Conservation (phyloP, 1,140 invertebrate species). For the Brachionus angularis region DNA sequence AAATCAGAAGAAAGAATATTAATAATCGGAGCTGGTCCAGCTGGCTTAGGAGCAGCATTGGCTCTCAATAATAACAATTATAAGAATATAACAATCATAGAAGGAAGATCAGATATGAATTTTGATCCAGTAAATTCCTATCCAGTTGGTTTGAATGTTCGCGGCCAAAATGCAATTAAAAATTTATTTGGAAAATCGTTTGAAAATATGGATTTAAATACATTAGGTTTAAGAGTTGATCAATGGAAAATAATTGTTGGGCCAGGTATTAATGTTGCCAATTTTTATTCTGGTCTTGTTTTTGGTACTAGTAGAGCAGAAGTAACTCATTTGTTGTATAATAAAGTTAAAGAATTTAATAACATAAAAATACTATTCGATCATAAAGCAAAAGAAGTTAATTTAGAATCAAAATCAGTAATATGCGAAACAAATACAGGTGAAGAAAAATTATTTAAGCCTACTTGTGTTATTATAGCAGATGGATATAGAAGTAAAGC, state of each 20-base stretch:
- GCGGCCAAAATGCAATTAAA: slow-evolving; percentile 13
- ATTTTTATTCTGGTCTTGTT: slow-evolving; percentile 21
- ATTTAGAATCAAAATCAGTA: neutral
- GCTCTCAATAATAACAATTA: neutral
- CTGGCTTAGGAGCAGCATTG: neutral
- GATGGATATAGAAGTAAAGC: slow-evolving; percentile 9
- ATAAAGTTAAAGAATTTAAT: neutral
- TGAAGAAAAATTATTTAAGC: slow-evolving; percentile 8
- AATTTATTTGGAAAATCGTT: neutral
- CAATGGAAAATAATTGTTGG: slow-evolving; percentile 30
- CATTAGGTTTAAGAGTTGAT: neutral
- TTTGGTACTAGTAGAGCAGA: slow-evolving; percentile 13
- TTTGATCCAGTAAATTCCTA: neutral
- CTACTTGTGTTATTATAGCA: neutral
- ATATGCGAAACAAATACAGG: neutral
- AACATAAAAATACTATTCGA: slow-evolving; percentile 14
- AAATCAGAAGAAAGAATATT: no score
- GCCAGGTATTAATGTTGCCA: slow-evolving; percentile 9
- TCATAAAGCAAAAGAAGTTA: neutral
- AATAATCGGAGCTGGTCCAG: neutral
- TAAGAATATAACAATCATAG: neutral
- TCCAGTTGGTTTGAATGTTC: slow-evolving; percentile 12
- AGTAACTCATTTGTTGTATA: slow-evolving; percentile 4
- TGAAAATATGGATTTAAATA: neutral
- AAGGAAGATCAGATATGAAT: slow-evolving; percentile 1